Evolutionary conservation across 2,113 vertebrate species (phyloP).

Genomic region (Mesoclemmys tuberculata): DNA sequence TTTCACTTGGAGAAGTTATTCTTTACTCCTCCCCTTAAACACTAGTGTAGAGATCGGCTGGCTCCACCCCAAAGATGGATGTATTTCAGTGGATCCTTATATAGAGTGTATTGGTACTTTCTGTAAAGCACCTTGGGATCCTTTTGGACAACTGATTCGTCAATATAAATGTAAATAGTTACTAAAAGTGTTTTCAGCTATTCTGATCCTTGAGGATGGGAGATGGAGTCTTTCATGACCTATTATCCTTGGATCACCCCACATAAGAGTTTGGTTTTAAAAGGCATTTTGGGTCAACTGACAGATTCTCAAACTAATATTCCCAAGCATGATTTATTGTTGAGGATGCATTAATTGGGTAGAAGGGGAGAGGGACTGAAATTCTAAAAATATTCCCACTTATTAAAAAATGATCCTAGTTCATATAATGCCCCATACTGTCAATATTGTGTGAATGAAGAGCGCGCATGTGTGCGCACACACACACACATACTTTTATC

Average conservation of each 20-base stretch:
- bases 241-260: not conserved
- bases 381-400: not conserved
- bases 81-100: not conserved
- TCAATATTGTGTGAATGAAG: not conserved
- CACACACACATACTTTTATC: not conserved
- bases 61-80: not conserved
- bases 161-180: not conserved
- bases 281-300: not conserved
- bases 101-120: not conserved
- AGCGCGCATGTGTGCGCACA: not conserved
- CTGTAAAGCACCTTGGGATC: not conserved
- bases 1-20: not conserved
- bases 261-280: not conserved
- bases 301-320: not conserved
- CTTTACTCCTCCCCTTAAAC: not conserved
- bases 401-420: not conserved
- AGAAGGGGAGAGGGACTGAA: not conserved
- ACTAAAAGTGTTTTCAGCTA: not conserved
- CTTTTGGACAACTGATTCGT: not conserved
- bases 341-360: not conserved
- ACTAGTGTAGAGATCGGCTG: not conserved
- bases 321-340: not conserved
- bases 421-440: not conserved
- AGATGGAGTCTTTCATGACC: not conserved
- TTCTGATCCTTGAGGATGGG: rapidly evolving